Base-by-base conservation (phyloP, 2,113 vertebrate genomes). In the Saguinus midas region DNA sequence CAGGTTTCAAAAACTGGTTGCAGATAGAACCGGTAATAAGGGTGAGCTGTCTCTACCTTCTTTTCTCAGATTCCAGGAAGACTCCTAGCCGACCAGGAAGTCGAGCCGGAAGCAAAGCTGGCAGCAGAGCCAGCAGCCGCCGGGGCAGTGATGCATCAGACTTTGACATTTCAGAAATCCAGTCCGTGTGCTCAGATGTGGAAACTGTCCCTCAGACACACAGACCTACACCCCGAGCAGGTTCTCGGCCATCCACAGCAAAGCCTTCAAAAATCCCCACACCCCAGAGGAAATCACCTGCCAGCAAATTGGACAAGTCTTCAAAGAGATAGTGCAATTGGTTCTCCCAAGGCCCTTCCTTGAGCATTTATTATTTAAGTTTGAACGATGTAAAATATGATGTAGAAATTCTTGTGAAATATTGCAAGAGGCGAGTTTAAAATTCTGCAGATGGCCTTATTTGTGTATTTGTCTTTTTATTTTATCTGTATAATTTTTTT, bases 151-250 rank as follows among this genome's bases (percentile, higher is more conserved):
- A 99, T 0, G 99, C 99, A 0, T 99, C 99, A 3, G 99, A 99
- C 98, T 99, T 99, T 95, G 99, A 99, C 98, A 99, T 99, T 98
- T 99, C 99, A 2, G 99, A 99, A 98, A 99, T 99, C 98, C 99
- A 99, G 98, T 99, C 99, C 1, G 99, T 99, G 61, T 99, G 99
- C 98, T 99, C 99, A 1, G 99, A 99, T 18, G 92, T 98, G 97
- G 99, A 99, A 98, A 99, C 98, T 17, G 99, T 99, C n/a, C 99
- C 99, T 29, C 99, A 99, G 45, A 96, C 99, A 2, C 97, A 98
- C 94, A 99, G 99, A 86, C 98, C 98, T 1, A 98, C 98, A 0
- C 99, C 99, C 16, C 99, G 99, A 96, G 99, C 99, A 27, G 98
- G 98, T 64, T 98, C 99, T 98, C 99, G 99, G 95, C 99, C 99